Conservation (phyloP, 1,140 invertebrate genomes). For the Bombyx mori region ASM3026992v2 NC_085116.1:1552001-1552500, state of each 20-base stretch:
- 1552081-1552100: constrained; percentile 12
- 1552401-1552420: constrained; percentile 20
- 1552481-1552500: constrained; percentile 6
- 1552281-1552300: not conserved
- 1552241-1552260: not conserved
- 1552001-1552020: constrained; percentile 11
- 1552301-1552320: constrained; percentile 23
- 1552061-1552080: constrained; percentile 20
- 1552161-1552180: constrained; percentile 18
- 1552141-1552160: constrained; percentile 13
- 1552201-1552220: constrained; percentile 9
- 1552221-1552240: constrained; percentile 8
- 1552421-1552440: constrained; percentile 16
- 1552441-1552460: constrained; percentile 19
- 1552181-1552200: constrained; percentile 12
- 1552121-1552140: constrained; percentile 13
- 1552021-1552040: constrained; percentile 14
- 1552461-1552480: constrained; percentile 16
- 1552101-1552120: constrained; percentile 18
- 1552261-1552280: not conserved
- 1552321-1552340: constrained; percentile 18
- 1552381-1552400: constrained; percentile 20
- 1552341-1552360: constrained; percentile 10
- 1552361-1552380: constrained; percentile 15
- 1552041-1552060: constrained; percentile 5